Conservation (phyloP, 2,888 invertebrate species). For the Tillus elongatus region DNA sequence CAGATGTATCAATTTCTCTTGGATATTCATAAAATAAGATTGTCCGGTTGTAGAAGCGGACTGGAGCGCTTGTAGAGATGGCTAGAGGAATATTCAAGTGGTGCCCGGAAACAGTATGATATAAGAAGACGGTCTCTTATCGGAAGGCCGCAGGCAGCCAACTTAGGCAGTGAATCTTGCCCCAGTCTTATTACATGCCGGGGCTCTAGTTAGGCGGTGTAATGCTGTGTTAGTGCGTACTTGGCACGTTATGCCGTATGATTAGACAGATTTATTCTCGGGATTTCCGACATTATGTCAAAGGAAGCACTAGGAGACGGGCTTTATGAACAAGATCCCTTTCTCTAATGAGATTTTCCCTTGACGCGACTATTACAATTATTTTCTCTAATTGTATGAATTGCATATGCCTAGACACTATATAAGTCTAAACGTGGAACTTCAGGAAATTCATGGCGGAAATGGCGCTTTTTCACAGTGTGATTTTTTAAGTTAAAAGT, state of each 20-base stretch:
- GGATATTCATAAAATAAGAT: slow-evolving; percentile 5
- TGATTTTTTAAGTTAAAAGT: too few species aligned
- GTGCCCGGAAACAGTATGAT: slow-evolving; percentile 19
- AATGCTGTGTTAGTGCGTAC: slow-evolving; percentile 40
- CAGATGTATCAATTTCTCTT: slow-evolving; percentile 4
- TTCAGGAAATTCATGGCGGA: too few species aligned
- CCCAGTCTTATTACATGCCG: slow-evolving; percentile 33
- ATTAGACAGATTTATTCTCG: slow-evolving; percentile 41
- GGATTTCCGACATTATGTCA: slow-evolving; percentile 39
- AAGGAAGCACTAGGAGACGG: slow-evolving; percentile 30
- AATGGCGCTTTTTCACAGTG: too few species aligned
- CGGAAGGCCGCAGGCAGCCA: slow-evolving; percentile 29
- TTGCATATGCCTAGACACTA: slow-evolving; percentile 36
- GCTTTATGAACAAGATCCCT: slow-evolving; percentile 31
- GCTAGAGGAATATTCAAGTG: background rate
- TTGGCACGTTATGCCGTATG: slow-evolving; percentile 40
- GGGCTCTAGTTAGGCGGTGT: slow-evolving; percentile 32
- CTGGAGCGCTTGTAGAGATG: too few species aligned
- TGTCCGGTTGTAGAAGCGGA: too few species aligned
- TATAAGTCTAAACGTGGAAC: too few species aligned
- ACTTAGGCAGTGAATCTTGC: slow-evolving; percentile 34
- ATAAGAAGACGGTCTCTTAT: slow-evolving; percentile 31
- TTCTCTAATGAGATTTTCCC: slow-evolving; percentile 35
- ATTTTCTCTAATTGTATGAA: slow-evolving; percentile 35
- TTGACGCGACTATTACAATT: slow-evolving; percentile 33